A percentile compares a stretch with the other conserved stretches of the same genome.
Conservation (phyloP, 1,140 invertebrate genomes). For the Diabrotica virgifera region DNA sequence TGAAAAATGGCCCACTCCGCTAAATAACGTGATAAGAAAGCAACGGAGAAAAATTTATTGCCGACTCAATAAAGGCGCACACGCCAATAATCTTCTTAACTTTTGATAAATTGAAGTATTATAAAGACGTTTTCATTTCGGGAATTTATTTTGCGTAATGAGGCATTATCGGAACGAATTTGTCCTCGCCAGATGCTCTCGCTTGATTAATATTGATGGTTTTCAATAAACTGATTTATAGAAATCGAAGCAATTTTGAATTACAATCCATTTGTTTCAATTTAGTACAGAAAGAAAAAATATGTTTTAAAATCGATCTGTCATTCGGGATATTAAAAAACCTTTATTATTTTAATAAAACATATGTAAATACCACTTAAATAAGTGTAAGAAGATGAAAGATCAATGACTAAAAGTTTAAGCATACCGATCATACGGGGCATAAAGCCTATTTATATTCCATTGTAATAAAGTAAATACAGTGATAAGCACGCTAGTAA, state of each 20-base stretch:
- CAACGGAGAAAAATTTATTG: not conserved
- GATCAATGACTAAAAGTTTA: too few relatives aligned
- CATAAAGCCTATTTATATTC: too few relatives aligned
- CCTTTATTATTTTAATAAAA: too few relatives aligned
- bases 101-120: conserved; percentile 3
- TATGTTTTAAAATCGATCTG: too few relatives aligned
- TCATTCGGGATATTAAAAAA: too few relatives aligned
- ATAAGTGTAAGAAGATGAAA: too few relatives aligned
- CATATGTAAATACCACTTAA: too few relatives aligned
- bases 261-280: not conserved
- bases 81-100: conserved; percentile 2
- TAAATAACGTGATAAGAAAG: conserved; percentile 3
- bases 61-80: not conserved
- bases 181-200: not conserved
- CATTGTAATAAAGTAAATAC: too few relatives aligned
- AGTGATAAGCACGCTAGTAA: too few relatives aligned
- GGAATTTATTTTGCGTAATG: conserved; percentile 2
- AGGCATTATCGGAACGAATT: conserved; percentile 2
- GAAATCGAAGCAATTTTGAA: not conserved
- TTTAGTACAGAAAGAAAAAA: too few relatives aligned
- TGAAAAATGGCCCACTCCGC: conserved; percentile 1
- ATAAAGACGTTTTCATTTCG: conserved; percentile 3
- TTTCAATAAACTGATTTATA: not conserved
- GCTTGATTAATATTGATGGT: not conserved
- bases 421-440: too few relatives aligned